Percentiles rank a stretch among this genome's conserved stretches.
Conservation (phyloP, 2,888 invertebrate species). For the Conops quadrifasciatus region DNA sequence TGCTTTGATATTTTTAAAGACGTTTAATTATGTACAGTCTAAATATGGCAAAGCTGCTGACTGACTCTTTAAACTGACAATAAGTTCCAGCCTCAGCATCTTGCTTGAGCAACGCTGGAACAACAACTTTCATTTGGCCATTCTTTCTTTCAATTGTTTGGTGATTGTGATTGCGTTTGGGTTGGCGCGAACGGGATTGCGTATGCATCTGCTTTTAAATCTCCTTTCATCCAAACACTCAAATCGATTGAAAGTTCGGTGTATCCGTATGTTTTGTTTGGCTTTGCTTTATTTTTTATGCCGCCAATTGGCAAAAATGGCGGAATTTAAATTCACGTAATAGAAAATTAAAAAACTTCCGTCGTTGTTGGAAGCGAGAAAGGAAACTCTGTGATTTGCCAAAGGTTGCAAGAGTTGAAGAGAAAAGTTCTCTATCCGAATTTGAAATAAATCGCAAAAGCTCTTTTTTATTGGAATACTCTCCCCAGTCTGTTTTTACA, state of each 20-base stretch:
- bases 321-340: neutral
- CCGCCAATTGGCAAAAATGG: neutral
- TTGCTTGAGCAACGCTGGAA: neutral
- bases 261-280: neutral
- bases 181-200: no score
- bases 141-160: slow-evolving; percentile 15
- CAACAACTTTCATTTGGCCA: slow-evolving; percentile 34
- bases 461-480: neutral
- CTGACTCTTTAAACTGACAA: neutral
- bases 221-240: slow-evolving; percentile 17
- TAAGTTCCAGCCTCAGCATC: neutral
- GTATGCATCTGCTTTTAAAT: neutral
- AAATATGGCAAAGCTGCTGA: slow-evolving; percentile 22
- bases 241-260: slow-evolving; percentile 9
- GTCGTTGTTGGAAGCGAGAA: neutral
- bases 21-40: slow-evolving; percentile 28
- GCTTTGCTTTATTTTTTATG: neutral
- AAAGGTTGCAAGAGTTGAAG: neutral
- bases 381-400: neutral
- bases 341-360: neutral
- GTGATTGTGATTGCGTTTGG: slow-evolving; percentile 17
- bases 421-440: neutral
- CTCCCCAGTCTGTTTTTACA: no score
- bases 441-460: neutral
- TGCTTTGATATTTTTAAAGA: slow-evolving; percentile 22